phyloP scores from a whole-genome alignment of 2,113 vertebrate species.

The Sceloporus undulatus region DNA sequence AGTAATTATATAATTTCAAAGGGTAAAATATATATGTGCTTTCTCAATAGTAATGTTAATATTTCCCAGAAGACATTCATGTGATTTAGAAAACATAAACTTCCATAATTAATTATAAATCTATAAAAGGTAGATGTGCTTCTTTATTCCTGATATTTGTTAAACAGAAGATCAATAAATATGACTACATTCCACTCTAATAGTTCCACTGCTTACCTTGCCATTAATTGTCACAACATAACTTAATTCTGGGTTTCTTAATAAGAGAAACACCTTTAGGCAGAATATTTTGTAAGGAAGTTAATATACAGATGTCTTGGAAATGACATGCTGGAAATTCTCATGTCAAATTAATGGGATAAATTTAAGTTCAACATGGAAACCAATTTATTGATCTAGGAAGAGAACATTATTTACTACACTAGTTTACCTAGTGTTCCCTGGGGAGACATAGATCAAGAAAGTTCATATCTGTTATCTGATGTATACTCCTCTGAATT shows the following conservation, averaged over 20 bases:
- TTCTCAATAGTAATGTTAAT: background rate
- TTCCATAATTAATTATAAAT: background rate
- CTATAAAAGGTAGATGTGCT: background rate
- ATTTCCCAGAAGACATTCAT: slow-evolving; percentile 3
- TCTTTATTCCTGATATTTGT: background rate
- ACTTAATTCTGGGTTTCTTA: background rate
- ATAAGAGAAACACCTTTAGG: background rate
- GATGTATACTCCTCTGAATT: too few species aligned
- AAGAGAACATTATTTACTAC: background rate
- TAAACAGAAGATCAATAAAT: background rate
- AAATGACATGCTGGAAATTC: background rate
- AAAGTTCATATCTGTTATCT: background rate
- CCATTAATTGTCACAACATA: background rate
- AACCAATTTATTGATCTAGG: background rate
- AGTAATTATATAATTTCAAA: slow-evolving; percentile 23
- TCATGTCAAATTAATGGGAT: rapidly evolving
- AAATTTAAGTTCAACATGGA: background rate
- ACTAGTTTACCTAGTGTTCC: background rate
- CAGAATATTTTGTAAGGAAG: background rate
- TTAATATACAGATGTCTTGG: background rate
- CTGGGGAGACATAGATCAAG: background rate
- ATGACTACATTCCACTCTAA: background rate
- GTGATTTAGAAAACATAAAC: slow-evolving; percentile 21
- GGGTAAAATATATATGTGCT: slow-evolving; percentile 16
- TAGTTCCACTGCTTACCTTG: background rate